Evolutionary conservation across 1,140 invertebrate species (phyloP), one percentile per base, ranked within the genome.

Genomic region (Sitodiplosis mosellana): DNA sequence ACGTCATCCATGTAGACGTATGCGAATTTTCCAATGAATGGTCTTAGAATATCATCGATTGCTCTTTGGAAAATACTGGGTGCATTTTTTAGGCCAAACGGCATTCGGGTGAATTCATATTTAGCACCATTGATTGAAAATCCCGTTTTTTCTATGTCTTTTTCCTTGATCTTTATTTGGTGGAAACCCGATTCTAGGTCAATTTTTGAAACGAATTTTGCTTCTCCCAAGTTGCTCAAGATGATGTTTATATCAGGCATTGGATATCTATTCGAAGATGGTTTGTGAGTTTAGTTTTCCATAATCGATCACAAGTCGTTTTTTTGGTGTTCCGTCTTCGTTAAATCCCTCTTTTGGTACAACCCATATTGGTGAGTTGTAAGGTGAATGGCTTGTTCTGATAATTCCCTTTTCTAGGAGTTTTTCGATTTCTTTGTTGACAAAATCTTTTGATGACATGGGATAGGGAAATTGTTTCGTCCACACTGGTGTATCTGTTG

Each of bases 241-340:
- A 54, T 55, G n/a, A n/a, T n/a, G n/a, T n/a, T 59, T 12, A 73
- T 69, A 15, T 64, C 58, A 3, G 70, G 73, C 12, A 77, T 54
- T 4, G 72, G 71, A 56, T 68, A 76, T 27, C 48, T 52, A 48
- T n/a, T 63, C 59, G 8, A 47, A 52, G 8, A 59, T 55, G 2
- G 56, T 63, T 48, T 51, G 56, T 22, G 56, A 50, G 40, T 63
- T 65, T n/a, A 66, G 38, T 50, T 58, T 59, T 21, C 56, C 49
- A 45, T 56, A 66, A 49, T 66, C 61, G n/a, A 63, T 54, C 2
- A 64, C 61, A 15, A 65, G 47, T 18, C 61, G 33, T 46, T 55
- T 53, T 49, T 60, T 59, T 15, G 20, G 51, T 45, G 55, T 54
- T 20, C 54, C 56, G 2, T 18, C 11, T 10, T 45, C 45, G 22